phyloP scores from a whole-genome alignment of 2,797 vertebrate genomes.

The Lepilemur septentrionalis region DNA sequence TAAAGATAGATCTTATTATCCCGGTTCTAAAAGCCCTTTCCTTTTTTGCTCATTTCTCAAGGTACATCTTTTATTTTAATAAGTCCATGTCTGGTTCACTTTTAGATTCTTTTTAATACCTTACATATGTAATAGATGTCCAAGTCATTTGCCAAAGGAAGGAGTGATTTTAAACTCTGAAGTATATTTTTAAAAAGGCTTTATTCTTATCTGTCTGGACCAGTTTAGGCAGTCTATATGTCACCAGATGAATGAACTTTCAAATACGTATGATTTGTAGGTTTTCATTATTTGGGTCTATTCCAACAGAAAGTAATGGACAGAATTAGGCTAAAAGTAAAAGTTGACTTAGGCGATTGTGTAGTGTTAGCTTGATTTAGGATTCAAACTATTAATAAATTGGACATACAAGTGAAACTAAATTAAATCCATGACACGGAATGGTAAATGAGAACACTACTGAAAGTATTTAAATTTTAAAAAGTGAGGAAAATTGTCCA shows the following conservation, averaged over 20 bases:
- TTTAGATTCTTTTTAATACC: conserved; percentile 5
- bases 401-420: not conserved
- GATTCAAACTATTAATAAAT: not conserved
- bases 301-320: not conserved
- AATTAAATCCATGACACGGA: not conserved
- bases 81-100: not conserved
- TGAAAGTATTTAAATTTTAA: not conserved
- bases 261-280: not conserved
- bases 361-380: not conserved
- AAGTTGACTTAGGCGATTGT: not conserved
- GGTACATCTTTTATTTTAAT: not conserved
- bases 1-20: not conserved
- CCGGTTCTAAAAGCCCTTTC: not conserved
- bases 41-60: not conserved
- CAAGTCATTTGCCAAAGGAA: not conserved
- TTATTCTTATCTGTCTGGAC: not conserved
- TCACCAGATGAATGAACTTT: conserved; percentile 19
- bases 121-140: not conserved
- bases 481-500: not conserved
- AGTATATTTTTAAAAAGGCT: not conserved
- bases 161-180: not conserved
- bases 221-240: not conserved
- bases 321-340: not conserved
- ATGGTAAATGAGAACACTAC: not conserved
- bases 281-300: not conserved